Evolutionary conservation across 2,797 vertebrate genomes (phyloP).

Genomic region (Sparidentex hasta): DNA sequence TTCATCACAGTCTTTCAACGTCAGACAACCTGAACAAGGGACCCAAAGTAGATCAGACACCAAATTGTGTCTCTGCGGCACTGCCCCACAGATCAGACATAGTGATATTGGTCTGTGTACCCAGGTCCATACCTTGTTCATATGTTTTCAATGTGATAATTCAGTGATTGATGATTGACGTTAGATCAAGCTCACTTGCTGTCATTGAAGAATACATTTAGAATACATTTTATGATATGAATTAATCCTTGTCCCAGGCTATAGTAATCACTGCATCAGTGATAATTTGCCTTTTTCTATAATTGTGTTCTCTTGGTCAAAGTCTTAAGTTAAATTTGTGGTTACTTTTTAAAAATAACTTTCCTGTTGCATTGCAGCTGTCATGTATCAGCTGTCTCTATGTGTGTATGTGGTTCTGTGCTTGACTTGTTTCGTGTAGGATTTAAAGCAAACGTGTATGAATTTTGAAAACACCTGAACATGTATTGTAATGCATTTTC

Average conservation of each 20-base stretch:
- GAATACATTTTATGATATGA: too few relatives aligned
- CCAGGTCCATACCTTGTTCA: too few relatives aligned
- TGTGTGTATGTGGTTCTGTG: neutral
- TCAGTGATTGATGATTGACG: too few relatives aligned
- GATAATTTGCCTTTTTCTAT: too few relatives aligned
- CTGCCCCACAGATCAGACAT: neutral
- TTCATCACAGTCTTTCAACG: neutral
- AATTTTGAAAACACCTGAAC: neutral
- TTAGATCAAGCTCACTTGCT: too few relatives aligned
- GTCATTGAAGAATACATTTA: too few relatives aligned
- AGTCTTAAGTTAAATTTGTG: neutral
- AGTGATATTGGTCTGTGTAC: too few relatives aligned
- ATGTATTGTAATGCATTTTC: neutral
- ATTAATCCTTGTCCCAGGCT: neutral
- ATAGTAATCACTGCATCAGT: neutral
- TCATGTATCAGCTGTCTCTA: too few relatives aligned
- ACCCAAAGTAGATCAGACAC: neutral
- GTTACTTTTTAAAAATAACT: neutral
- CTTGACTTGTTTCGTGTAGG: neutral
- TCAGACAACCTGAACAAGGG: neutral
- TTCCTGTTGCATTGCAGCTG: neutral
- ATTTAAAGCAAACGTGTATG: neutral
- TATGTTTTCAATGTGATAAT: too few relatives aligned
- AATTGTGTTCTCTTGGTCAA: too few relatives aligned
- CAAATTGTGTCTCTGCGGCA: neutral